phyloP scores from a whole-genome alignment of 1,140 invertebrate genomes.

The Neoseiulus cucumeris region DNA sequence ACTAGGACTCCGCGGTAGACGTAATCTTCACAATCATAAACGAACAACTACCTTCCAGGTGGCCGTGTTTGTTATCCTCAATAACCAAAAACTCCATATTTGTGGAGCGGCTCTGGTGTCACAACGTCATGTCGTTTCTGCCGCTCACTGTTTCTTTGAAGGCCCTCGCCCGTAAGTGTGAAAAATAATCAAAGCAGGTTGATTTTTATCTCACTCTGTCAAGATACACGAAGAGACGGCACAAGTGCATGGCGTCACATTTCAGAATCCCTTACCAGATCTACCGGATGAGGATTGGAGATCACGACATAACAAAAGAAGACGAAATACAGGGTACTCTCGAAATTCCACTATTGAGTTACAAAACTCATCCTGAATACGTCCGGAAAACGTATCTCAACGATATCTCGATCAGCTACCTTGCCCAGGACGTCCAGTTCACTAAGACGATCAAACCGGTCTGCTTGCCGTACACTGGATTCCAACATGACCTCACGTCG shows the following conservation, averaged over 20 bases:
- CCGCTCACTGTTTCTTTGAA: constrained; percentile 68
- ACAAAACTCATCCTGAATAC: not conserved
- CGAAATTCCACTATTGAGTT: not conserved
- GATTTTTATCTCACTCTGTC: too few species aligned
- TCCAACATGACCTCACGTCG: constrained; percentile 30
- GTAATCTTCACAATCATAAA: too few species aligned
- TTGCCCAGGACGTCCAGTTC: constrained; percentile 31
- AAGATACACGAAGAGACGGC: too few species aligned
- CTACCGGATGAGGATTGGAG: not conserved
- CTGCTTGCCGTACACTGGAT: constrained; percentile 42
- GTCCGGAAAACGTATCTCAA: not conserved
- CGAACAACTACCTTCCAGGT: constrained; percentile 23
- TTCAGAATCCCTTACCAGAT: not conserved
- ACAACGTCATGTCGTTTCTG: constrained; percentile 73
- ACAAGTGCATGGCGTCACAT: not conserved
- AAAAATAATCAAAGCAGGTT: too few species aligned
- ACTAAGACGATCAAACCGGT: constrained; percentile 43
- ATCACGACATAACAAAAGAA: not conserved
- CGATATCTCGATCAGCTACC: not conserved
- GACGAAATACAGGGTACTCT: not conserved
- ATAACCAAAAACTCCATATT: constrained; percentile 50
- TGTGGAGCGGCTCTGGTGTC: constrained; percentile 84
- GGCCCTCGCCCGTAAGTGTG: constrained; percentile 1
- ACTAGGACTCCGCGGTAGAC: too few species aligned
- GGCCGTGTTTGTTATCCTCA: constrained; percentile 42